These are phyloP conservation scores for Sphaerophoria rueppellii DNA, from an alignment of 2,888 invertebrate genomes.

Conservation along the genomic window DNA sequence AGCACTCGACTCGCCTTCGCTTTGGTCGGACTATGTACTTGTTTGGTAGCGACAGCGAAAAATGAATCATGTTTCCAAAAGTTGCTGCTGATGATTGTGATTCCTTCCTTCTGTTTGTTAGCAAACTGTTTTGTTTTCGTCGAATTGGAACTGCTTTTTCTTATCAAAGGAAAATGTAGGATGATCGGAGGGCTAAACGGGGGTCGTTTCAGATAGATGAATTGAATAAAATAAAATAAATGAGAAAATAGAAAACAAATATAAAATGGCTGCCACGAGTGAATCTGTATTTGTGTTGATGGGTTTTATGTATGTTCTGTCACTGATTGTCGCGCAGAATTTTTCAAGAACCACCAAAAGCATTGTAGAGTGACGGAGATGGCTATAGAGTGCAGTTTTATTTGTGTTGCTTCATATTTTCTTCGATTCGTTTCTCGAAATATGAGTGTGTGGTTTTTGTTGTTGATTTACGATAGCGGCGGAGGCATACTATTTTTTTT, in stretches of 20 bases:
- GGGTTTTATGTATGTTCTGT: background rate
- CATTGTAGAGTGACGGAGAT: slow-evolving; percentile 45
- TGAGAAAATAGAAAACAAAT: slow-evolving; percentile 53
- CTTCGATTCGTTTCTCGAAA: background rate
- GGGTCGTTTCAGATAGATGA: slow-evolving; percentile 18
- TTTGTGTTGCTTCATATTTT: background rate
- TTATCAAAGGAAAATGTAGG: slow-evolving; percentile 67
- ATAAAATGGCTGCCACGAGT: slow-evolving; percentile 70
- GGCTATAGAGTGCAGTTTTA: slow-evolving; percentile 35
- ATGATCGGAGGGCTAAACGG: slow-evolving; percentile 28
- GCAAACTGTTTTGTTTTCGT: slow-evolving; percentile 14
- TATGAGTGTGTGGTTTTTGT: slow-evolving; percentile 14
- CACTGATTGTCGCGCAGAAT: slow-evolving; percentile 62
- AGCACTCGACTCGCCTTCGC: background rate
- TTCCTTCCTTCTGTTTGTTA: slow-evolving; percentile 38
- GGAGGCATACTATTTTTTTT: slow-evolving; percentile 15
- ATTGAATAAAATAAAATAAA: slow-evolving; percentile 46
- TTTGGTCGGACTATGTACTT: slow-evolving; percentile 41
- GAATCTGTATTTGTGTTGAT: slow-evolving; percentile 36
- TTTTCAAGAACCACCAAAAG: slow-evolving; percentile 11
- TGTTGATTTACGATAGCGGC: slow-evolving; percentile 15
- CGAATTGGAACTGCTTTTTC: slow-evolving; percentile 36
- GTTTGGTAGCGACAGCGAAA: slow-evolving; percentile 35
- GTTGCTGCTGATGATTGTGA: slow-evolving; percentile 5
- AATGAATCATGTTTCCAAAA: slow-evolving; percentile 66